These are phyloP conservation scores for Puffinus mauretanicus DNA, from an alignment of 2,113 vertebrate genomes.

Conservation along the genomic window DNA sequence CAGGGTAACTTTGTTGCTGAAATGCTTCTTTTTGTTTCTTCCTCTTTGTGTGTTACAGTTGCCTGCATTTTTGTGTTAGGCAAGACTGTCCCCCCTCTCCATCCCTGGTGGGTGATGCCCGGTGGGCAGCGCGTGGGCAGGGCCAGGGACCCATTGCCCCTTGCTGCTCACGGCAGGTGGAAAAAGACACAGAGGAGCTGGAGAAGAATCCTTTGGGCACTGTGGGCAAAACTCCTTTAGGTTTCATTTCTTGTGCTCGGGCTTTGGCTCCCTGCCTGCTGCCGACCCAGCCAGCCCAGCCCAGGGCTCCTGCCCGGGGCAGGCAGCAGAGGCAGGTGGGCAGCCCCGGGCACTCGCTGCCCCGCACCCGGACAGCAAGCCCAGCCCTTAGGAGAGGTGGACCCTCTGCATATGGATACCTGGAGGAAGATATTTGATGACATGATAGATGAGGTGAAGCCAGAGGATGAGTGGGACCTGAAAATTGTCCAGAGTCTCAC, in stretches of 20 bases:
- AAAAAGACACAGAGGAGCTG: neutral
- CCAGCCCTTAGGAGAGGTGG: neutral
- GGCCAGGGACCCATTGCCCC: neutral
- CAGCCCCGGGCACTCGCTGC: neutral
- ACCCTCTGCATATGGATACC: neutral
- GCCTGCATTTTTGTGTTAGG: neutral
- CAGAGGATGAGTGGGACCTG: neutral
- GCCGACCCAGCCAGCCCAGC: neutral
- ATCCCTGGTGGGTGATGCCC: neutral
- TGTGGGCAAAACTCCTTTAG: neutral
- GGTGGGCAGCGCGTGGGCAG: neutral
- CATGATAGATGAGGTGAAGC: neutral
- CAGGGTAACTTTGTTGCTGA: neutral
- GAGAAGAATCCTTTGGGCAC: neutral
- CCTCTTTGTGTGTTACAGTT: neutral
- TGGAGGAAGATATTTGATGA: neutral
- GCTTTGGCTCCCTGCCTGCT: neutral
- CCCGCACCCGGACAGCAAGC: neutral
- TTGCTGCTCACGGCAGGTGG: neutral
- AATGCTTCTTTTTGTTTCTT: neutral
- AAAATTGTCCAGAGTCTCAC: neutral
- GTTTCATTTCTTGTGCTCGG: neutral
- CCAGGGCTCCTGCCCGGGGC: neutral
- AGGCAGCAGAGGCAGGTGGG: no score
- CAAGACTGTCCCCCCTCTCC: neutral